Evolutionary conservation across 2,888 invertebrate genomes (phyloP).

Genomic region (Balanococcus diminutus): DNA sequence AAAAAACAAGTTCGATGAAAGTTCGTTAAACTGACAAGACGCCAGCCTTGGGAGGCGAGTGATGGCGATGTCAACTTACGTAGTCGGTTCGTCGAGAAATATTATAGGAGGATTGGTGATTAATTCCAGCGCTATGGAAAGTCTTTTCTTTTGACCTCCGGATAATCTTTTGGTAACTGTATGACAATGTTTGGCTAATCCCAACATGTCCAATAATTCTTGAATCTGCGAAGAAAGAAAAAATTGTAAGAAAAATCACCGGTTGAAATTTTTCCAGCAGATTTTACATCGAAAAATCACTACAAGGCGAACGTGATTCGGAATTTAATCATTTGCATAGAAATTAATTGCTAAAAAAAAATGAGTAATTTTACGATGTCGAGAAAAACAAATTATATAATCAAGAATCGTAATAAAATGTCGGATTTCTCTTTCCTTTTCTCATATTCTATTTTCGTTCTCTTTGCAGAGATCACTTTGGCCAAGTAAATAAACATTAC

Average conservation of each 20-base stretch:
- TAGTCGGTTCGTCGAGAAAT: constrained; percentile 88
- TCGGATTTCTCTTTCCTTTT: too few relatives aligned
- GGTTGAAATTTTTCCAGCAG: neutral
- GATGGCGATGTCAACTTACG: constrained; percentile 62
- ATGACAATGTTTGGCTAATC: constrained; percentile 71
- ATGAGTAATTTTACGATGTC: neutral
- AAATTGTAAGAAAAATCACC: neutral
- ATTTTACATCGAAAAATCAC: neutral
- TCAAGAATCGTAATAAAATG: too few relatives aligned
- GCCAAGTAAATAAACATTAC: too few relatives aligned
- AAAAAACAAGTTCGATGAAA: too few relatives aligned
- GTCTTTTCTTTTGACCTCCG: constrained; percentile 82
- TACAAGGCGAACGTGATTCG: neutral
- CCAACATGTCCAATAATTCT: constrained; percentile 75
- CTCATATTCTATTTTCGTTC: too few relatives aligned
- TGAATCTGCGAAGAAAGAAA: constrained; percentile 67
- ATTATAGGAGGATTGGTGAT: constrained; percentile 86
- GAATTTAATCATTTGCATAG: neutral
- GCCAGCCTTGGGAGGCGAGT: neutral
- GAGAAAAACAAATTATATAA: too few relatives aligned
- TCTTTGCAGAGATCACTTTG: too few relatives aligned
- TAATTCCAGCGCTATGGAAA: constrained; percentile 82
- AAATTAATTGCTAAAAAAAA: neutral
- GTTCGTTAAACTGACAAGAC: neutral
- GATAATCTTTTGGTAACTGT: constrained; percentile 76